A percentile compares a stretch with the other conserved stretches of the same genome.
Evolutionary conservation across 2,888 invertebrate genomes (phyloP).

Genomic region (Mactromeris polynyma): DNA sequence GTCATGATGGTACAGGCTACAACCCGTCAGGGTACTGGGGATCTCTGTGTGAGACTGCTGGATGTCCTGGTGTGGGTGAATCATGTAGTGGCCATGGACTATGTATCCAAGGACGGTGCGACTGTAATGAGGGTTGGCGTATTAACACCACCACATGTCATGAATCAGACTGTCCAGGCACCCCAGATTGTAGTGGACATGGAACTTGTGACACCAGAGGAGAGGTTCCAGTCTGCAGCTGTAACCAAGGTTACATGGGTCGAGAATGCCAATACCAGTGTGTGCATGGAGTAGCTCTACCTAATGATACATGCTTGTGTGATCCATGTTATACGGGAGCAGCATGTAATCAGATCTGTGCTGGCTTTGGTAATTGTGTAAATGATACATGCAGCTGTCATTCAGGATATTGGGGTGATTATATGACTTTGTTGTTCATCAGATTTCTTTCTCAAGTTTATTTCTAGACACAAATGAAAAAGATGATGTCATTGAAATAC

Average conservation of each 20-base stretch:
- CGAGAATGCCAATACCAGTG: slow-evolving; percentile 75
- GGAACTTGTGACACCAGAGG: slow-evolving; percentile 75
- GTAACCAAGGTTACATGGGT: slow-evolving; percentile 77
- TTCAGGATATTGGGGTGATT: slow-evolving; percentile 79
- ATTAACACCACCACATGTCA: slow-evolving; percentile 72
- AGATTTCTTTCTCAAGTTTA: background rate
- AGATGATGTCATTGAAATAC: background rate
- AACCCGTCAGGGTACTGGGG: slow-evolving; percentile 75
- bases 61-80: slow-evolving; percentile 75
- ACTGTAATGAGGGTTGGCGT: slow-evolving; percentile 77
- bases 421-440: background rate
- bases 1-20: slow-evolving; percentile 55
- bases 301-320: slow-evolving; percentile 72
- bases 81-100: slow-evolving; percentile 76
- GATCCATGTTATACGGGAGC: slow-evolving; percentile 76
- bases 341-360: slow-evolving; percentile 77
- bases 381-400: slow-evolving; percentile 76
- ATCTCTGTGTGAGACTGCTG: slow-evolving; percentile 69
- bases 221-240: slow-evolving; percentile 73
- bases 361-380: slow-evolving; percentile 72
- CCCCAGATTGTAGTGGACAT: slow-evolving; percentile 62
- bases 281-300: slow-evolving; percentile 70
- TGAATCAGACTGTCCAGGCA: slow-evolving; percentile 74
- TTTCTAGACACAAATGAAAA: background rate
- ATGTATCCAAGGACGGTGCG: slow-evolving; percentile 72